Percentiles rank a stretch among this genome's conserved stretches.
Conservation (phyloP, 2,113 vertebrate species). For the Scalopus aquaticus region DNA sequence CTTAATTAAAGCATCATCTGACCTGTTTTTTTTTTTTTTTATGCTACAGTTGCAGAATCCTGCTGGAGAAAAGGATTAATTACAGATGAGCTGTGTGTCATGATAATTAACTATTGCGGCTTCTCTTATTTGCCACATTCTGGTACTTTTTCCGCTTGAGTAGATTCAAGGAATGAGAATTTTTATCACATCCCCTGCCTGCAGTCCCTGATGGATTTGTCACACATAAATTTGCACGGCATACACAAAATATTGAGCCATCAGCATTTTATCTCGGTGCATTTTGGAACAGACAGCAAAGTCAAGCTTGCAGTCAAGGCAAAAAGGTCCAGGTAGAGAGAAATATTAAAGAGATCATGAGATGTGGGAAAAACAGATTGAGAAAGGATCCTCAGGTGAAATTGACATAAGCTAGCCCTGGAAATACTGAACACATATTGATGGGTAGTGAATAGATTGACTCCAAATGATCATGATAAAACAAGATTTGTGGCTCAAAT, state of each 20-base stretch:
- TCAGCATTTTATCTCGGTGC: conserved; percentile 72
- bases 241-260: conserved; percentile 82
- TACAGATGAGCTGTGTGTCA: conserved; percentile 82
- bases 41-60: conserved; percentile 80
- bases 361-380: not conserved
- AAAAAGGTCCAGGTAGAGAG: not conserved
- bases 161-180: conserved; percentile 81
- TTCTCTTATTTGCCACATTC: conserved; percentile 82
- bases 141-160: conserved; percentile 77
- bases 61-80: conserved; percentile 81
- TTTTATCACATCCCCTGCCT: conserved; percentile 82
- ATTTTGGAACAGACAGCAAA: conserved; percentile 35
- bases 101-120: conserved; percentile 83
- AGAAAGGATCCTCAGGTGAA: not conserved
- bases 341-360: not conserved
- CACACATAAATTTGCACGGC: conserved; percentile 84
- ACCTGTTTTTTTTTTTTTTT: conserved; percentile 76
- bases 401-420: not conserved
- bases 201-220: conserved; percentile 80
- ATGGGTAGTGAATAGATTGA: conserved; percentile 5
- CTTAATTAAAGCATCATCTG: conserved; percentile 84
- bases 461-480: conserved; percentile 32
- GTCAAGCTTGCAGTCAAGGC: not conserved
- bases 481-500: conserved; percentile 27
- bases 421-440: not conserved